phyloP scores from a whole-genome alignment of 2,888 invertebrate genomes.

The Cosmopolites sordidus region DNA sequence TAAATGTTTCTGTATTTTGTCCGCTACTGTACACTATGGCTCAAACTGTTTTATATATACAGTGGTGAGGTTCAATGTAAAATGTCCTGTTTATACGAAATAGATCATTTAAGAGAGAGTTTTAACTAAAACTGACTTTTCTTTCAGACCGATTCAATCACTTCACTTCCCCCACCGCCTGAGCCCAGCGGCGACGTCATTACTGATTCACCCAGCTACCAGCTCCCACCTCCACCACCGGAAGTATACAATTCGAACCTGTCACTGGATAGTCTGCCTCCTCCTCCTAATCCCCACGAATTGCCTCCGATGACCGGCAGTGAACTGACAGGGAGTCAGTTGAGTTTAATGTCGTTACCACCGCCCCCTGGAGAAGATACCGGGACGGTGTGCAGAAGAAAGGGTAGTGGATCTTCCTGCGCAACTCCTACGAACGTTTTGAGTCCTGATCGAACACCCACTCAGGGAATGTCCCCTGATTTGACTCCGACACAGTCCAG shows the following conservation, averaged over 20 bases:
- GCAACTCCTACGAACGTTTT: constrained; percentile 49
- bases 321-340: constrained; percentile 66
- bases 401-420: constrained; percentile 42
- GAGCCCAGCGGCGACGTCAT: constrained; percentile 51
- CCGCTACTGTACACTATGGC: too few relatives aligned
- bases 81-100: too few relatives aligned
- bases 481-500: constrained; percentile 50
- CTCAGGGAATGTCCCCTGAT: constrained; percentile 43
- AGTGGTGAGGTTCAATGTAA: too few relatives aligned
- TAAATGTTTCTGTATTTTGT: too few relatives aligned
- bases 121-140: too few relatives aligned
- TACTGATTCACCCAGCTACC: constrained; percentile 51
- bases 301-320: constrained; percentile 52
- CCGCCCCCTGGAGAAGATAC: constrained; percentile 61
- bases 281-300: constrained; percentile 65
- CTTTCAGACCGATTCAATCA: constrained; percentile 54
- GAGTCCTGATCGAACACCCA: constrained; percentile 45
- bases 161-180: constrained; percentile 51
- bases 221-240: constrained; percentile 69
- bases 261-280: constrained; percentile 76
- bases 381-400: constrained; percentile 49
- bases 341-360: constrained; percentile 66
- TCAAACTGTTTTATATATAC: too few relatives aligned
- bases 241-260: constrained; percentile 73
- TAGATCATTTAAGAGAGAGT: too few relatives aligned